Percentiles rank a stretch among this genome's conserved stretches.
These are phyloP conservation scores for Agonopterix heracliana DNA, from an alignment of 2,888 invertebrate species.

Conservation along the genomic window DNA sequence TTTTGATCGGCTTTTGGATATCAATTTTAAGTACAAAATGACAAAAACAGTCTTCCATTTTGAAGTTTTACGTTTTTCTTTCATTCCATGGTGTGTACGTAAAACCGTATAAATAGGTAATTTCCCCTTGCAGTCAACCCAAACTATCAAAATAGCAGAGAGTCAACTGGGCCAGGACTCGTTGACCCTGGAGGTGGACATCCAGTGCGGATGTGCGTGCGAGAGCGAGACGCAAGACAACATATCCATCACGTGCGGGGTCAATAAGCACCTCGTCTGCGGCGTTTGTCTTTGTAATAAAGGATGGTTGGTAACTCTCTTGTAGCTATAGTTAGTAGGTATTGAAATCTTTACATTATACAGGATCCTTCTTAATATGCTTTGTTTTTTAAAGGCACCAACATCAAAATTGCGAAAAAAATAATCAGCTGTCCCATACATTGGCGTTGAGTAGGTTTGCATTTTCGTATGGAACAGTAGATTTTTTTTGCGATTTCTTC, in stretches of 20 bases:
- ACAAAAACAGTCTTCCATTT: no score
- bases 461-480: no score
- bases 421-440: no score
- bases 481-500: no score
- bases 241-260: conserved; percentile 50
- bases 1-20: no score
- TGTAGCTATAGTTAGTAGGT: neutral
- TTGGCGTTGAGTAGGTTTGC: no score
- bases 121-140: conserved; percentile 37
- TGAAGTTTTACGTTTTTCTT: no score
- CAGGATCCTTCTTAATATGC: no score
- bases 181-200: conserved; percentile 81
- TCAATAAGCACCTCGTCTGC: conserved; percentile 76
- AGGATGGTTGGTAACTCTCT: conserved; percentile 69
- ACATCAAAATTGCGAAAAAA: no score
- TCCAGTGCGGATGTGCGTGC: conserved; percentile 85
- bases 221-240: conserved; percentile 43
- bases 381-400: no score
- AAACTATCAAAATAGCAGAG: conserved; percentile 82
- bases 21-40: no score
- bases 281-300: conserved; percentile 80
- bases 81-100: neutral
- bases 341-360: neutral
- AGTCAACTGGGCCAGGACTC: conserved; percentile 83
- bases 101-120: neutral